Percentiles rank a stretch among this genome's conserved stretches.
Evolutionary conservation across 2,113 vertebrate genomes (phyloP).

Genomic region (Aplodontia rufa): DNA sequence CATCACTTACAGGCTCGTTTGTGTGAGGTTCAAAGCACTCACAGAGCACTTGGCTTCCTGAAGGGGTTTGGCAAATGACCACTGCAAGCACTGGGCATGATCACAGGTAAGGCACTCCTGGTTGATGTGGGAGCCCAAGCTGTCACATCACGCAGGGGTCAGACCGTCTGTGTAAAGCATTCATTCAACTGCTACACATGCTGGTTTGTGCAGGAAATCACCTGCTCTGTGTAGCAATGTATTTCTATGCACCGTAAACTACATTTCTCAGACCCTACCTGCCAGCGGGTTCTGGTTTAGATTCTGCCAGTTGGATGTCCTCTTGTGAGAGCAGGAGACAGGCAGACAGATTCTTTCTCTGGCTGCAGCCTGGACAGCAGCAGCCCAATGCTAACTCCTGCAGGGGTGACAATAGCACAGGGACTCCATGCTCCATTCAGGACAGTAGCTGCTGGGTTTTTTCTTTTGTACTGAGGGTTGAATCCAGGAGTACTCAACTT

Average conservation of each 20-base stretch:
- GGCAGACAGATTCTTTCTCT: neutral
- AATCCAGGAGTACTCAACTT: too few relatives aligned
- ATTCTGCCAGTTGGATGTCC: neutral
- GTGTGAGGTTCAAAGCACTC: neutral
- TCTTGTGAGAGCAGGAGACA: neutral
- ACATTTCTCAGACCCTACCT: neutral
- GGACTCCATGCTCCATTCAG: fast-evolving
- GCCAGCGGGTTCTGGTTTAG: neutral
- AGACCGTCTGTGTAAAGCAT: neutral
- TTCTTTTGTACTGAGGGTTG: too few relatives aligned
- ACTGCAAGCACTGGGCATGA: neutral
- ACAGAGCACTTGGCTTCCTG: neutral
- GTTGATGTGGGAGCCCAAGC: neutral
- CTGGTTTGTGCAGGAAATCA: neutral
- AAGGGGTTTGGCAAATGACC: neutral
- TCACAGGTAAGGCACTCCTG: neutral
- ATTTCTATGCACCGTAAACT: neutral
- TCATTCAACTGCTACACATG: neutral
- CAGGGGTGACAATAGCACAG: neutral
- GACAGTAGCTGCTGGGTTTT: neutral
- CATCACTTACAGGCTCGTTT: neutral
- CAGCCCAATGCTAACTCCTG: too few relatives aligned
- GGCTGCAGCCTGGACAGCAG: neutral
- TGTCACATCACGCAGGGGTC: neutral
- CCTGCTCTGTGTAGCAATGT: neutral